A percentile compares a stretch with the other conserved stretches of the same genome.
Conservation (phyloP, 2,113 vertebrate genomes). For the Perognathus longimembris region DNA sequence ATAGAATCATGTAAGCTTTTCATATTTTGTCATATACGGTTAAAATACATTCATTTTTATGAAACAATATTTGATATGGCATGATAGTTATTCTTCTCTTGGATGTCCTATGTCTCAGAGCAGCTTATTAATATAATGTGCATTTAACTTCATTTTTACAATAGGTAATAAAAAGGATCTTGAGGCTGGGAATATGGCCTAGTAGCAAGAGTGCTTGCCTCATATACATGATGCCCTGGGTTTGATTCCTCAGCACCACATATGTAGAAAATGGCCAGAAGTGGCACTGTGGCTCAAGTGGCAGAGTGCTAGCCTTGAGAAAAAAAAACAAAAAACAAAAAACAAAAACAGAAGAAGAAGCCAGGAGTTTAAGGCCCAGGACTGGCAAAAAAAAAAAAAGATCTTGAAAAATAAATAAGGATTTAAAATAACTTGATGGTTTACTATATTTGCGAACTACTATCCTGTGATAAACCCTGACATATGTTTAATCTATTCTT, state of each 20-base stretch:
- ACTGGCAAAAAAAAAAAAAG: too few species aligned
- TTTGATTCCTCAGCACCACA: too few species aligned
- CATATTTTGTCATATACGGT: slow-evolving; percentile 16
- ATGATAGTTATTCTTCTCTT: neutral
- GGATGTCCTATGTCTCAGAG: neutral
- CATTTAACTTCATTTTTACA: slow-evolving; percentile 21
- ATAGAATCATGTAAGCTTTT: neutral
- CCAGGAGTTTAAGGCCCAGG: too few species aligned
- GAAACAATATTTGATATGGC: neutral
- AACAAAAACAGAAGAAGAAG: too few species aligned
- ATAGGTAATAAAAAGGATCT: neutral
- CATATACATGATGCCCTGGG: too few species aligned
- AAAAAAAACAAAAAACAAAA: too few species aligned
- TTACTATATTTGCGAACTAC: slow-evolving; percentile 63
- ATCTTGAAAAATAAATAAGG: neutral
- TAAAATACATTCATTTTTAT: slow-evolving; percentile 14
- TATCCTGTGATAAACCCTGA: slow-evolving; percentile 57
- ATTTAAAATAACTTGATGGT: slow-evolving; percentile 69
- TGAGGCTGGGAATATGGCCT: too few species aligned
- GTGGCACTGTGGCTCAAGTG: too few species aligned
- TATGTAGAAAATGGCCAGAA: too few species aligned
- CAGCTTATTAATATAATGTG: slow-evolving; percentile 12
- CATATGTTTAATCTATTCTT: slow-evolving; percentile 55
- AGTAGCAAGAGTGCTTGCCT: too few species aligned
- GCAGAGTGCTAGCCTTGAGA: too few species aligned